Evolutionary conservation across 2,113 vertebrate species (phyloP).

Genomic region (Hassar affinis): DNA sequence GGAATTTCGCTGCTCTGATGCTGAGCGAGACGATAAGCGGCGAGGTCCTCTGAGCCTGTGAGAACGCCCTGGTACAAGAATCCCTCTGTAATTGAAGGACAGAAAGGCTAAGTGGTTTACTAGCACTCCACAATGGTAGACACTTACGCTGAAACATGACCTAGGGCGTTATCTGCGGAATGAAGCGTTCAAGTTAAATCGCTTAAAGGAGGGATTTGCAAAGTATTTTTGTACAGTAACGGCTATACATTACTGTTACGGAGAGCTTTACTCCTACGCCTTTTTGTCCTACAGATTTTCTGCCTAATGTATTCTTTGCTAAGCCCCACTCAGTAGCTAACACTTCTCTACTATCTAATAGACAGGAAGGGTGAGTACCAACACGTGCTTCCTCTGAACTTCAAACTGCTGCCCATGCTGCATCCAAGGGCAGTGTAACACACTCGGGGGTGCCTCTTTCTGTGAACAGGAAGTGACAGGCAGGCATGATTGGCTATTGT

Average conservation of each 20-base stretch:
- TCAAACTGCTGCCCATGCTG: not conserved
- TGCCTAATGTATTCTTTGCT: not conserved
- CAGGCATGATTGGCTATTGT: not conserved
- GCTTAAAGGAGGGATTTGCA: not conserved
- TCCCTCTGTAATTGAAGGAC: conserved; percentile 21
- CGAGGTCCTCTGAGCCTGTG: not conserved
- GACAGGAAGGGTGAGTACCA: not conserved
- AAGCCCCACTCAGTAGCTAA: not conserved
- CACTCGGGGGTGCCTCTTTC: not conserved
- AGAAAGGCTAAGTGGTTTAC: conserved; percentile 25
- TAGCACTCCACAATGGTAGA: not conserved
- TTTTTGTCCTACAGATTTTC: too few relatives aligned
- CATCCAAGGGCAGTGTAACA: not conserved
- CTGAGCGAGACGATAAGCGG: not conserved
- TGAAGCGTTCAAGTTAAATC: not conserved
- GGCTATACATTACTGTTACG: not conserved
- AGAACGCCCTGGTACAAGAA: conserved; percentile 11
- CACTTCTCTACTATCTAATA: not conserved
- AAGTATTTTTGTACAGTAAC: too few relatives aligned
- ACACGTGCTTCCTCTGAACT: not conserved
- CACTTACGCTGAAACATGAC: conserved; percentile 18
- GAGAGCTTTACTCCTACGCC: too few relatives aligned
- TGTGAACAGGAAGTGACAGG: not conserved
- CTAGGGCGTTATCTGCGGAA: not conserved
- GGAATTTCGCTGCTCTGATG: not conserved